phyloP scores from a whole-genome alignment of 2,888 invertebrate species.

The Gnatocerus cornutus region DNA sequence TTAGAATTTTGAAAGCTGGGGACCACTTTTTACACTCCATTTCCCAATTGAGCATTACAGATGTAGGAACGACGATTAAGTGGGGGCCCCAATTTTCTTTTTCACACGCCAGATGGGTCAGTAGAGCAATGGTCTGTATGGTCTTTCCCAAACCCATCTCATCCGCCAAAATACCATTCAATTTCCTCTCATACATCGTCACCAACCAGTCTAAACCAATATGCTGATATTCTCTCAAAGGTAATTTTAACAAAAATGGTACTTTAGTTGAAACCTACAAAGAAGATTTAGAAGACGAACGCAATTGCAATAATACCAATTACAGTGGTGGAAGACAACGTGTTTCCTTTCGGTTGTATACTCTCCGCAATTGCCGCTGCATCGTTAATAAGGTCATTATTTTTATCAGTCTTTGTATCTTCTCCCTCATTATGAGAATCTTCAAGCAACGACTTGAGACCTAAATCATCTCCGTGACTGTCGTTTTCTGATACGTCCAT shows the following conservation, averaged over 20 bases:
- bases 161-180: conserved; percentile 97
- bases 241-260: conserved; percentile 93
- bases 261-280: conserved; percentile 89
- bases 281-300: neutral
- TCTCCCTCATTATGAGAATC: conserved; percentile 64
- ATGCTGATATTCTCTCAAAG: conserved; percentile 95
- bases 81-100: conserved; percentile 98
- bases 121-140: conserved; percentile 95
- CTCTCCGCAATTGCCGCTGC: conserved; percentile 95
- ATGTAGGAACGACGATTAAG: conserved; percentile 98
- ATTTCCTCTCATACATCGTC: conserved; percentile 94
- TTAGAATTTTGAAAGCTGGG: conserved; percentile 98
- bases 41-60: conserved; percentile 99
- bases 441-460: conserved; percentile 75
- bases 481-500: conserved; percentile 66
- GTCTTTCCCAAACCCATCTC: conserved; percentile 99
- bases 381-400: conserved; percentile 87
- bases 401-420: conserved; percentile 71
- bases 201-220: conserved; percentile 98
- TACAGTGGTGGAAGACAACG: conserved; percentile 92
- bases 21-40: conserved; percentile 99
- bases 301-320: conserved; percentile 62
- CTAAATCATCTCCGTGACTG: conserved; percentile 68
- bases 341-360: conserved; percentile 98
- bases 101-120: conserved; percentile 95